phyloP scores from a whole-genome alignment of 37 sponge, comb jelly and placozoan species.

The Chondrosia reniformis region DNA sequence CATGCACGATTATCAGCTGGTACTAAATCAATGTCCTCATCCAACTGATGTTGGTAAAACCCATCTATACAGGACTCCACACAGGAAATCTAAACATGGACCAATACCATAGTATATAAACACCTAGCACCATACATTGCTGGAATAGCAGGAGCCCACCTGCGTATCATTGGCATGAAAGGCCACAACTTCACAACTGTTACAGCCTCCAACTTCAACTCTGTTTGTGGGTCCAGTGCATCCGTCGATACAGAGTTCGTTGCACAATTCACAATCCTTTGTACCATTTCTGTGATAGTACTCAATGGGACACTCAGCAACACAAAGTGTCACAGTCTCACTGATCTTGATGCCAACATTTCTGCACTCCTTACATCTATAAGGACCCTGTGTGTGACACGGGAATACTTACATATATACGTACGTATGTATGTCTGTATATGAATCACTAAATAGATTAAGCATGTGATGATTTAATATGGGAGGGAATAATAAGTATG shows the following conservation, averaged over 20 bases:
- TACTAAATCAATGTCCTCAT: not conserved
- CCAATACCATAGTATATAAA: not conserved
- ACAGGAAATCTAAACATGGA: slow-evolving; percentile 9
- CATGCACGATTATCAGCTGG: slow-evolving; percentile 17
- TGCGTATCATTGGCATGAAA: slow-evolving; percentile 8
- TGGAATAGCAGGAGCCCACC: not conserved
- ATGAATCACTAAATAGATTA: not conserved
- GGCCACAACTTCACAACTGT: slow-evolving; percentile 34
- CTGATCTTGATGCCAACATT: not conserved
- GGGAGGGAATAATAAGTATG: too few species aligned
- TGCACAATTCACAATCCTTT: slow-evolving; percentile 34
- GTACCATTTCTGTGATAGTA: slow-evolving; percentile 9
- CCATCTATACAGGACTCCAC: slow-evolving; percentile 14
- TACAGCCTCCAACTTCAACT: slow-evolving; percentile 46
- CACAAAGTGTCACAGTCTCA: slow-evolving; percentile 17
- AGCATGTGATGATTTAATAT: too few species aligned
- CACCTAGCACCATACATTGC: not conserved
- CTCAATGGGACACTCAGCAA: slow-evolving; percentile 40
- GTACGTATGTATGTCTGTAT: not conserved
- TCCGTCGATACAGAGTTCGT: slow-evolving; percentile 49
- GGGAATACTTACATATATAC: not conserved
- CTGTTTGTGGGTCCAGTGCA: slow-evolving; percentile 65
- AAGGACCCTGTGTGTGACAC: slow-evolving; percentile 28
- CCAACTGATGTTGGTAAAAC: slow-evolving; percentile 11
- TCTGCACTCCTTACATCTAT: slow-evolving; percentile 33